Evolutionary conservation across 37 sponge, comb jelly and placozoan species (phyloP).

Genomic region (Cladorhizidae sp.): DNA sequence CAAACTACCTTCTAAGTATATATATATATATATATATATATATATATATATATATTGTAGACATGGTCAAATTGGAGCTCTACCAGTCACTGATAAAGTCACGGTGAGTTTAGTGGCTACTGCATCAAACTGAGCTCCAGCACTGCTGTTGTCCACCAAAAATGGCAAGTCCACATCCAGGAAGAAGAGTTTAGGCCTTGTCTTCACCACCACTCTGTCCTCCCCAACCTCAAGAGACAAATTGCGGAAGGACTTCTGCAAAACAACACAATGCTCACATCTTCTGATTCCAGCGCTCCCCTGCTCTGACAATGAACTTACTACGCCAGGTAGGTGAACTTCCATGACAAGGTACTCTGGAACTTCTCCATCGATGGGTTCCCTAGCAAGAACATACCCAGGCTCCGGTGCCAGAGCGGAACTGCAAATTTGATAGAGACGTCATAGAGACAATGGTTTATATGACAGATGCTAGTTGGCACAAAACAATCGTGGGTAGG

Average conservation of each 20-base stretch:
- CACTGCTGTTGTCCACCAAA: slow-evolving; percentile 51
- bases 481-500: no score
- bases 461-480: no score
- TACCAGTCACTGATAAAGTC: slow-evolving; percentile 44
- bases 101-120: slow-evolving; percentile 52
- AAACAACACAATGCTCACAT: neutral
- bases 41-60: no score
- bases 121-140: slow-evolving; percentile 88
- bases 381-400: slow-evolving; percentile 72
- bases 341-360: slow-evolving; percentile 86
- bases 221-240: slow-evolving; percentile 89
- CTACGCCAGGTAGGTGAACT: slow-evolving; percentile 83
- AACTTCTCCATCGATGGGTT: slow-evolving; percentile 76
- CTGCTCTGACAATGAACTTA: slow-evolving; percentile 27
- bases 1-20: no score
- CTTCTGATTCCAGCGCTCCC: no score
- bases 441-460: no score
- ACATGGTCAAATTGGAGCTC: slow-evolving; percentile 7
- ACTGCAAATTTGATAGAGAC: neutral
- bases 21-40: no score
- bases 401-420: slow-evolving; percentile 48
- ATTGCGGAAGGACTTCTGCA: slow-evolving; percentile 35
- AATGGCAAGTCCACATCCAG: slow-evolving; percentile 86
- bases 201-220: slow-evolving; percentile 72
- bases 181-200: slow-evolving; percentile 71